phyloP scores from a whole-genome alignment of 1,140 invertebrate genomes.

The Plectrocnemia conspersa region DNA sequence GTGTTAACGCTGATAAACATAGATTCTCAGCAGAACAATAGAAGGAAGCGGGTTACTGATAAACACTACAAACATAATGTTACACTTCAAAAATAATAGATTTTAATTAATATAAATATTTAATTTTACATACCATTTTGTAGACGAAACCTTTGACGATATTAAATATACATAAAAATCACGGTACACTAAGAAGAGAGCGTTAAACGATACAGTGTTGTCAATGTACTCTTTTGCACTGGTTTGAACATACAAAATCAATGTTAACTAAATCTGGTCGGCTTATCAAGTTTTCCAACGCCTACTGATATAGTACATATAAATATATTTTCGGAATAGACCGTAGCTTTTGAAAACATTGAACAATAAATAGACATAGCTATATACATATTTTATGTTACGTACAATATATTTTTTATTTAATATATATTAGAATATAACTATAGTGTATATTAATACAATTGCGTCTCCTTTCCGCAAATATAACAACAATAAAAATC shows the following conservation, averaged over 20 bases:
- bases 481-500: too few species aligned
- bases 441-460: background rate
- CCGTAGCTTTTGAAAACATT: background rate
- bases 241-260: background rate
- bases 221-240: background rate
- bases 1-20: too few species aligned
- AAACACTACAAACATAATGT: too few species aligned
- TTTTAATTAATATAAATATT: background rate
- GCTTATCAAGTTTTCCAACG: background rate
- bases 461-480: too few species aligned
- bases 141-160: background rate
- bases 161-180: background rate
- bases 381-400: background rate
- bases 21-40: too few species aligned
- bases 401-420: background rate
- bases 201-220: background rate
- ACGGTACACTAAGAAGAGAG: background rate
- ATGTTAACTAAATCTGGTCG: constrained; percentile 10
- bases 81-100: background rate
- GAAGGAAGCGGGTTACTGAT: too few species aligned
- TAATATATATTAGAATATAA: background rate
- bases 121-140: background rate
- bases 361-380: background rate
- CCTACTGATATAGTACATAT: background rate
- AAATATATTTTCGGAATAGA: background rate